Percentiles rank a stretch among this genome's conserved stretches.
phyloP scores from a whole-genome alignment of 2,797 vertebrate species.

The Buceros bicornis region DNA sequence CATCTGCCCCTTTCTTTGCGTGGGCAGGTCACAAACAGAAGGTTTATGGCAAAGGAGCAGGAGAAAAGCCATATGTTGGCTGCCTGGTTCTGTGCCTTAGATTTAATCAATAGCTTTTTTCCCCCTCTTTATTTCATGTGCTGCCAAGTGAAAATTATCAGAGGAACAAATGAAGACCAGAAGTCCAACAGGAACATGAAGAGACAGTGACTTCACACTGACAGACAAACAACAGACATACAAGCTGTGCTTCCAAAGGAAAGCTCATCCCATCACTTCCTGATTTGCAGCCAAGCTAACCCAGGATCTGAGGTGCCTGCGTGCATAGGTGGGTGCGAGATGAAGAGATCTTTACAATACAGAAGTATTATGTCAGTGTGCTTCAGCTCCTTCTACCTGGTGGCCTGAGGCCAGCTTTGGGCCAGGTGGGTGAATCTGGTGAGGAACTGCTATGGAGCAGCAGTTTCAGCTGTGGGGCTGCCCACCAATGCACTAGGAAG shows the following conservation, averaged over 20 bases:
- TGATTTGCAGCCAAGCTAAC: conserved; percentile 9
- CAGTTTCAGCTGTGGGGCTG: not conserved
- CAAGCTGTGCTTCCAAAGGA: conserved; percentile 13
- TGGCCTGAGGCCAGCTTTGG: not conserved
- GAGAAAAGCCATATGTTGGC: not conserved
- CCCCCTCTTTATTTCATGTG: not conserved
- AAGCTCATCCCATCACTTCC: conserved; percentile 19
- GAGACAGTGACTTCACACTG: not conserved
- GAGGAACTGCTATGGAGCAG: not conserved
- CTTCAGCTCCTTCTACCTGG: not conserved
- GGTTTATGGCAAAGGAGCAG: not conserved
- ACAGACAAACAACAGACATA: not conserved
- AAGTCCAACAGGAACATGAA: not conserved
- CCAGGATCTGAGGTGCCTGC: not conserved
- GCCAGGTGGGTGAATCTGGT: not conserved
- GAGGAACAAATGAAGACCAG: not conserved
- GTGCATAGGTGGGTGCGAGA: not conserved
- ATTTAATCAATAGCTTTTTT: not conserved
- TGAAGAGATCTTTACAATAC: not conserved
- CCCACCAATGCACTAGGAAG: not conserved
- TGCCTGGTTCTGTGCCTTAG: not conserved
- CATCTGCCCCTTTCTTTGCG: not conserved
- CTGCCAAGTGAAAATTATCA: not conserved
- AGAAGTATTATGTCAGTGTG: not conserved
- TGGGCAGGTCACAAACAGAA: not conserved